Conservation (phyloP, 2,113 vertebrate species). For the Charadrius vociferus region DNA sequence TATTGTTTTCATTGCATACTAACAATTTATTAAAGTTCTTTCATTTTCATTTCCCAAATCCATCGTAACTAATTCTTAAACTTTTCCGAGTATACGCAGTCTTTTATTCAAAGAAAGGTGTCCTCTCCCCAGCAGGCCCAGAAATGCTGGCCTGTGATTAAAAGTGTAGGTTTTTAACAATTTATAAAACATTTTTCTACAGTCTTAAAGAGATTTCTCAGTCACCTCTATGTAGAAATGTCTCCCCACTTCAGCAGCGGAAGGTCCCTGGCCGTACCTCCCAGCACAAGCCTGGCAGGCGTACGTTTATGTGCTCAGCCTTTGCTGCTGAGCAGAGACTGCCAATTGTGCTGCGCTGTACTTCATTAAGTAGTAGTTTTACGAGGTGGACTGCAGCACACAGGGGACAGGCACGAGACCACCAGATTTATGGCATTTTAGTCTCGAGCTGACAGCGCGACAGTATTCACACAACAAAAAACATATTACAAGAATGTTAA, state of each 20-base stretch:
- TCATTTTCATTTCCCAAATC: slow-evolving; percentile 11
- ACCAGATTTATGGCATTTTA: neutral
- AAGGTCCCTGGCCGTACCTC: neutral
- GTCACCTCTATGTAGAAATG: neutral
- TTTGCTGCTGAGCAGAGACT: neutral
- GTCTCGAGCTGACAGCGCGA: neutral
- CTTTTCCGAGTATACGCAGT: neutral
- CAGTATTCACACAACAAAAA: slow-evolving; percentile 24
- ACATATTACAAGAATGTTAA: neutral
- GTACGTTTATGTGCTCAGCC: neutral
- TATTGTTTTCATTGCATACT: slow-evolving; percentile 3
- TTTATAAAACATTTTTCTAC: neutral
- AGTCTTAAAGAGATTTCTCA: neutral
- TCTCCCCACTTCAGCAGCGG: neutral
- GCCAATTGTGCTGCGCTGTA: neutral
- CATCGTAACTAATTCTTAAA: slow-evolving; percentile 13
- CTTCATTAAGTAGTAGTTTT: slow-evolving; percentile 65
- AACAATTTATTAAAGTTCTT: slow-evolving; percentile 17
- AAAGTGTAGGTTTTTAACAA: neutral
- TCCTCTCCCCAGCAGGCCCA: neutral
- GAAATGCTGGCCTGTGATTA: neutral
- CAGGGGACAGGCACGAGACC: slow-evolving; percentile 5
- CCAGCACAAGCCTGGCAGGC: neutral
- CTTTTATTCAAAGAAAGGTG: neutral
- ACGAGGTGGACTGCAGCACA: slow-evolving; percentile 42